Evolutionary conservation across 2,888 invertebrate species (phyloP), one percentile per base, ranked within the genome.

Genomic region (Trichopoda pennipes): DNA sequence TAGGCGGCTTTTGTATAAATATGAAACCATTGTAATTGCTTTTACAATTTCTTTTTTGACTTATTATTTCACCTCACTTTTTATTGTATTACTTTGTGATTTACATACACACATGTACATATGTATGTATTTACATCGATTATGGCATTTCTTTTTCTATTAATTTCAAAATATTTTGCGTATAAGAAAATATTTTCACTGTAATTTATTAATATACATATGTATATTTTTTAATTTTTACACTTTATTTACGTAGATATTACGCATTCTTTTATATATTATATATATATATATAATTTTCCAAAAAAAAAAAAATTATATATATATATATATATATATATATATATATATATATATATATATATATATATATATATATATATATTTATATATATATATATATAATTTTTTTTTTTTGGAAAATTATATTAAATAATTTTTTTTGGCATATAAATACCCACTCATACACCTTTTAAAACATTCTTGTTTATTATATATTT

Each of bases 1-100:
- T 58, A 49, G 28, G 70, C 51, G 23, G 60, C 17, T 35, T 28
- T 56, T 70, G 64, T 49, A 64, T 32, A 35, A 49, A 64, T 64
- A 49, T 64, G 35, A 58, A 70, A 60, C 58, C 58, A 42, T 58
- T 55, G 17, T 9, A 38, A 21, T 17, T 17, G 28, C 14, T 23
- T 28, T n/a, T 17, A 55, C 9, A 55, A 10, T 21, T 60, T 2
- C 1, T 1, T 21, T 23, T n/a, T 28, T 58, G n/a, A 14, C 14
- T 23, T 44, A 44, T 23, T 23, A 61, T 44, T 61, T 61, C 61
- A 61, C 44, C 21, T 61, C 44, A 23, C 49, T 63, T n/a, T 9
- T 23, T 9, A 49, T 1, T 9, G 9, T 49, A 49, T 17, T 17
- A 19, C 6, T n/a, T 17, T 44, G 16, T 44, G 6, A 44, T 44